phyloP scores from a whole-genome alignment of 2,888 invertebrate genomes.

The Bugulina stolonifera region DNA sequence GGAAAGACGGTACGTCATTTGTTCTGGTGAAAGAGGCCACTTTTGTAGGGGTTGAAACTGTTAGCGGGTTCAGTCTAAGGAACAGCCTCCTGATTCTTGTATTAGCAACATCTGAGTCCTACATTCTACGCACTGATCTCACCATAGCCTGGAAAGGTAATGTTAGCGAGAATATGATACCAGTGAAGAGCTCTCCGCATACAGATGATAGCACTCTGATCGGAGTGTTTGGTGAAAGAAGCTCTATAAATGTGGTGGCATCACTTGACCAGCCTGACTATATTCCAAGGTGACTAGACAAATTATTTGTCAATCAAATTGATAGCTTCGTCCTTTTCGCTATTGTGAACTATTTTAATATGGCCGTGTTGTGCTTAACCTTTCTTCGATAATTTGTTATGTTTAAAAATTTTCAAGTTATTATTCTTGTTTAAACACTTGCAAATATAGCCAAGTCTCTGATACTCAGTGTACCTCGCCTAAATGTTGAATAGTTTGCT shows the following conservation, averaged over 20 bases:
- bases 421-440: too few species aligned
- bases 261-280: background rate
- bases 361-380: too few species aligned
- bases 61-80: background rate
- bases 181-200: background rate
- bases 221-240: background rate
- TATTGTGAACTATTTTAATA: too few species aligned
- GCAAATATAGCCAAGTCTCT: too few species aligned
- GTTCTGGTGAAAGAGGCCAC: background rate
- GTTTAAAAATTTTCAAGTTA: too few species aligned
- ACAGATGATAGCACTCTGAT: background rate
- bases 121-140: background rate
- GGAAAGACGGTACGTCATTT: background rate
- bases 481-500: too few species aligned
- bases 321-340: too few species aligned
- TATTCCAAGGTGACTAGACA: slow-evolving; percentile 7
- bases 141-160: background rate
- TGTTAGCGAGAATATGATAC: background rate
- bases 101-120: background rate
- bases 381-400: too few species aligned
- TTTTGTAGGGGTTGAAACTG: background rate
- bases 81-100: background rate
- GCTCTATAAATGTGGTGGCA: background rate
- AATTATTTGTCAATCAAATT: too few species aligned
- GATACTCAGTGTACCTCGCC: too few species aligned